Conservation (phyloP, 1,140 invertebrate genomes). For the Episyrphus balteatus region DNA sequence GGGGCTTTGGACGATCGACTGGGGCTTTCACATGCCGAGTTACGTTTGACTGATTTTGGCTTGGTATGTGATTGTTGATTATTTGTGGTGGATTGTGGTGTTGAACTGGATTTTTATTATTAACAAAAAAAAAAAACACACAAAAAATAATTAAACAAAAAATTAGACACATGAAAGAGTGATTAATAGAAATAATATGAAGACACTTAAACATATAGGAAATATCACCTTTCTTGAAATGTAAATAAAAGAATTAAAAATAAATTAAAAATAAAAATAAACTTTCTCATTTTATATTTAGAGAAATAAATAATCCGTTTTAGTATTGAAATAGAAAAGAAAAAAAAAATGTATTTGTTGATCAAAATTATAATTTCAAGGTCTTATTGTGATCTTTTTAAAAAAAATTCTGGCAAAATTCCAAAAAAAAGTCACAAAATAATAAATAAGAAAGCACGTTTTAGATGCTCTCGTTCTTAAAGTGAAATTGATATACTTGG, state of each 20-base stretch:
- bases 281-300: slow-evolving; percentile 15
- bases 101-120: slow-evolving; percentile 11
- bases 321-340: slow-evolving; percentile 14
- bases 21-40: slow-evolving; percentile 59
- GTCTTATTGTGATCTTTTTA: slow-evolving; percentile 21
- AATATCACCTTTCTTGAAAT: no score
- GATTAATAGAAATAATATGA: not conserved
- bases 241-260: no score
- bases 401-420: slow-evolving; percentile 19
- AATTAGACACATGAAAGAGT: not conserved
- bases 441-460: not conserved
- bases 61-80: slow-evolving; percentile 19
- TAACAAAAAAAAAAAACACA: not conserved
- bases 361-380: slow-evolving; percentile 16
- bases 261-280: slow-evolving; percentile 11
- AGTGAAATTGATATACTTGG: no score
- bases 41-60: slow-evolving; percentile 25
- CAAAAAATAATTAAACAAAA: not conserved
- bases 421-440: not conserved
- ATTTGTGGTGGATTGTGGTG: slow-evolving; percentile 1
- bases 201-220: not conserved
- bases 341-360: not conserved
- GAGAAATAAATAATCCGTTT: slow-evolving; percentile 30
- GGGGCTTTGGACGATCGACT: slow-evolving; percentile 57
- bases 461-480: no score